Conservation (phyloP, 2,113 vertebrate species). For the Eurystomus gularis region DNA sequence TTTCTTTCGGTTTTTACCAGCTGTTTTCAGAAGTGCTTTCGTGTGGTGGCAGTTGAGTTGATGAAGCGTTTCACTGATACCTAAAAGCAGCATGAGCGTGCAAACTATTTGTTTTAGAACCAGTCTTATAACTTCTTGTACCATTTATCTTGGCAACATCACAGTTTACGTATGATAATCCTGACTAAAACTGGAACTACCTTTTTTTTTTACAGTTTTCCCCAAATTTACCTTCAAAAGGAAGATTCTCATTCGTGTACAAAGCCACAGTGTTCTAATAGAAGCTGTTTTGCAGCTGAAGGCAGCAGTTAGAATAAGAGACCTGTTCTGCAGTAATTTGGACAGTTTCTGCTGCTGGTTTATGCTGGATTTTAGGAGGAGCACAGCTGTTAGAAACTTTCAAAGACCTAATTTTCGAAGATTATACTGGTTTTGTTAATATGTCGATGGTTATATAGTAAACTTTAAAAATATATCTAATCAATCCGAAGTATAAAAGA, state of each 20-base stretch:
- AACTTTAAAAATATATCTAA: neutral
- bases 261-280: neutral
- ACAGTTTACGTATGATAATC: neutral
- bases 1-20: neutral
- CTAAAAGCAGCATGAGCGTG: neutral
- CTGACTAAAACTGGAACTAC: neutral
- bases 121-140: neutral
- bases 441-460: neutral
- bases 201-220: neutral
- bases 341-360: neutral
- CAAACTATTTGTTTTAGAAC: neutral
- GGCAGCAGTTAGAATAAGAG: neutral
- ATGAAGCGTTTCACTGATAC: neutral
- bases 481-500: neutral
- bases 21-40: neutral
- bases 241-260: neutral
- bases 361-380: neutral
- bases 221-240: neutral
- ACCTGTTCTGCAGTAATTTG: neutral
- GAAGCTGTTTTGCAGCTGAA: neutral
- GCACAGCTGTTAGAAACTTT: neutral
- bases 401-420: neutral
- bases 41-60: neutral
- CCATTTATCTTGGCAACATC: neutral
- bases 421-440: neutral